Evolutionary conservation across 1,140 invertebrate genomes (phyloP), one percentile per base, ranked within the genome.

Genomic region (Hylaeus anthracinus): DNA sequence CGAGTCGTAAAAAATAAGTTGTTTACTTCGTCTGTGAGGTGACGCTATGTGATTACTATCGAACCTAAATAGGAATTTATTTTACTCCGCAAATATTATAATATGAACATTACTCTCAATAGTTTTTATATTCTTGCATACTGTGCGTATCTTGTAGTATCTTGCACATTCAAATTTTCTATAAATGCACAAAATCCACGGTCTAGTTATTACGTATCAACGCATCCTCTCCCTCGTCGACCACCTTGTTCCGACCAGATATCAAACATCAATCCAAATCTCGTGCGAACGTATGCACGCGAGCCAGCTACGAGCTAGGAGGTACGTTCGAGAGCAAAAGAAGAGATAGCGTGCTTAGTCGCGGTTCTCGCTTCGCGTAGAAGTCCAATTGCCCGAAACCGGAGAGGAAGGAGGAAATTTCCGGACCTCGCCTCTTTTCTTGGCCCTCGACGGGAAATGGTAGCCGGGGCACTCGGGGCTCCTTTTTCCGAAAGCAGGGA

Each of bases 331-430:
- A 5, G 67, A 56, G 55, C 14, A 60, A 56, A 55, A 51, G 60
- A 61, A 73, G 71, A 73, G 71, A 73, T 79, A 79, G 77, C 77
- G 53, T 79, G 77, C 61, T 79, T 58, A 51, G 77, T 66, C 63
- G 61, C 61, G 61, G 53, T 79, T 79, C 61, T 66, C 51, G 43
- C 37, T 12, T 15, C 61, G 77, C 71, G 77, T 79, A 58, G 61
- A 51, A 51, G 71, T 73, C 77, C 77, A 79, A 73, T 79, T 79
- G 77, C 77, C 61, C 77, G 77, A 79, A 51, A 79, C 77, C 61
- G 15, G 48, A 3, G 70, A 79, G 76, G 70, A 79, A 72, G 51
- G 69, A 73, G 53, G 70, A 73, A 73, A 79, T 79, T 73, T 79
- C 77, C 77, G 61, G 71, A n/a, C 51, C 43, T 73, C 70, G 61